Conservation (phyloP, 1,140 invertebrate genomes). For the Listronotus oregonensis region DNA sequence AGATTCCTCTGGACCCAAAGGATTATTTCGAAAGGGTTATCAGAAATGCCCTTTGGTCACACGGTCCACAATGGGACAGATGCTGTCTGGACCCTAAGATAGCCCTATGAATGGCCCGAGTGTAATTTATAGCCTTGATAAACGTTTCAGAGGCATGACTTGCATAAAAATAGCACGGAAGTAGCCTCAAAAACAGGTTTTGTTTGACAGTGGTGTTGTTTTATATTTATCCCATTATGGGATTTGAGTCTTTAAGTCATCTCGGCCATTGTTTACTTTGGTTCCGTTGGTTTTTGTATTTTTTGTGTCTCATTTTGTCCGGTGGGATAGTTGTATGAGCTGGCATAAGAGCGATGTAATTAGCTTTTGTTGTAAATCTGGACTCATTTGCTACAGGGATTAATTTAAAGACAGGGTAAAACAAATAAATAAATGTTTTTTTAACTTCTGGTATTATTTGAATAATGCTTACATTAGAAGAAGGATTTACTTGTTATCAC, state of each 20-base stretch:
- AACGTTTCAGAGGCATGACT: conserved; percentile 41
- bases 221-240: conserved; percentile 34
- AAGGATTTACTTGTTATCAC: no score
- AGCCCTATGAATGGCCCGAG: conserved; percentile 20
- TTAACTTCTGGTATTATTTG: no score
- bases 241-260: conserved; percentile 33
- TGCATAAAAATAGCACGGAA: conserved; percentile 32
- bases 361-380: conserved; percentile 23
- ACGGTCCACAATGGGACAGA: conserved; percentile 33
- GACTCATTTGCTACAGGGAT: conserved; percentile 6
- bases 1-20: conserved; percentile 20
- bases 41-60: conserved; percentile 36
- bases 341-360: conserved; percentile 24
- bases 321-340: conserved; percentile 13
- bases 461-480: no score
- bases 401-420: background rate
- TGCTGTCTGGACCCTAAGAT: conserved; percentile 38
- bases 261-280: conserved; percentile 33
- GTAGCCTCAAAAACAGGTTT: conserved; percentile 38
- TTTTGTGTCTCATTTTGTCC: conserved; percentile 28
- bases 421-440: no score
- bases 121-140: conserved; percentile 35
- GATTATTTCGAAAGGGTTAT: conserved; percentile 22
- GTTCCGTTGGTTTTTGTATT: conserved; percentile 39
- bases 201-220: conserved; percentile 36